phyloP scores from a whole-genome alignment of 2,888 invertebrate genomes.

The Phrixothrix hirtus region DNA sequence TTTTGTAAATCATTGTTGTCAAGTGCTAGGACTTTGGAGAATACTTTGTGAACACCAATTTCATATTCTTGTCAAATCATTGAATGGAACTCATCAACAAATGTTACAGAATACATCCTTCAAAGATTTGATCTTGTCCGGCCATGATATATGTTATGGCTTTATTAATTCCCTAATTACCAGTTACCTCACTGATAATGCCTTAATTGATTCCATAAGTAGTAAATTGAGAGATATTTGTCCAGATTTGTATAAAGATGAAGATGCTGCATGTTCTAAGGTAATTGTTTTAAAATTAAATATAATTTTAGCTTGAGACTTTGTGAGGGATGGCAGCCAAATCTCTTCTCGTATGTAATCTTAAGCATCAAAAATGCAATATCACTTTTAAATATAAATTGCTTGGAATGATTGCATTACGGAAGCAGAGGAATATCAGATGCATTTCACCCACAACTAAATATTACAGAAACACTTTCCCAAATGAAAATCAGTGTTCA shows the following conservation, averaged over 20 bases:
- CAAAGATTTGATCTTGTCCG: slow-evolving; percentile 77
- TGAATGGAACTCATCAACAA: slow-evolving; percentile 69
- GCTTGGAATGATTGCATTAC: too few species aligned
- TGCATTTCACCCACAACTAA: too few species aligned
- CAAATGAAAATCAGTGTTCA: too few species aligned
- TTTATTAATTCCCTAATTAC: slow-evolving; percentile 86
- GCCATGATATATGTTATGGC: slow-evolving; percentile 74
- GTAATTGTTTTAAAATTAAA: too few species aligned
- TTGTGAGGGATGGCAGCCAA: too few species aligned
- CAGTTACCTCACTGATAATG: slow-evolving; percentile 92
- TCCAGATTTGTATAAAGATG: slow-evolving; percentile 89
- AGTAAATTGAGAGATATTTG: slow-evolving; percentile 85
- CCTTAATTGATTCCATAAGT: slow-evolving; percentile 91
- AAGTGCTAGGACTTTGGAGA: slow-evolving; percentile 92
- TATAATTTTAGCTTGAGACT: too few species aligned
- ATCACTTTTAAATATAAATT: too few species aligned
- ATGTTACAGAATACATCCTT: slow-evolving; percentile 67
- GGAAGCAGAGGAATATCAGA: too few species aligned
- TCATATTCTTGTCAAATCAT: slow-evolving; percentile 72
- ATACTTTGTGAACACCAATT: slow-evolving; percentile 91
- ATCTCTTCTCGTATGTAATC: too few species aligned
- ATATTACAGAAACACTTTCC: too few species aligned
- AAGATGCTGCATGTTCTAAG: slow-evolving; percentile 96
- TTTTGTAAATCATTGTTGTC: slow-evolving; percentile 71
- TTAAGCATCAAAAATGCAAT: too few species aligned